Evolutionary conservation across 2,888 invertebrate genomes (phyloP), one percentile per base, ranked within the genome.

Genomic region (Achlya flavicornis): DNA sequence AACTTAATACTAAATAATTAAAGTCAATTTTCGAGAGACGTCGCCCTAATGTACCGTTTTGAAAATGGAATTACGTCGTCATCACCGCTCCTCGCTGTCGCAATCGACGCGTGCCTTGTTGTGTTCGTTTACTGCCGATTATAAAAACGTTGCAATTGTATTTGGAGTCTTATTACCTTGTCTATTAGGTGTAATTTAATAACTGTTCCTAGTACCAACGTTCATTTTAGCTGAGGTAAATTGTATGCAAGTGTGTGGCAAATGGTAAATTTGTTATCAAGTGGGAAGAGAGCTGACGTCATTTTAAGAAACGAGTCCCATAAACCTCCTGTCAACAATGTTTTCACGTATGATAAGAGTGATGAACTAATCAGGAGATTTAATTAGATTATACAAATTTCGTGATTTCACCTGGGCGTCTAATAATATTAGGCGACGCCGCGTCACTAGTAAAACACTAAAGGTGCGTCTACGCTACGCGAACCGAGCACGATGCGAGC

Each of bases 81-180:
- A 70, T 19, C 59, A 41, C 53, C 41, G 41, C 60, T 60, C 60
- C n/a, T 69, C 69, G 76, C 73, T 92, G 90, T 90, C 81, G 91
- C 87, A 92, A 91, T 84, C 73, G 89, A 86, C 91, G 90, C 91
- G 90, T 91, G 91, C 88, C 87, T 80, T 69, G 75, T 68, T 78
- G 72, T 78, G 72, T 78, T 81, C 68, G 70, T 71, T 76, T 72
- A 74, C 72, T 70, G 68, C 43, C 64, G 62, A 69, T 64, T 64
- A 59, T 62, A 61, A 63, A 64, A 59, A 63, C 26, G 32, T 59
- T 43, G 66, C 63, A 53, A 64, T 70, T 75, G 69, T 63, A 86
- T 76, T 77, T 70, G 80, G 66, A 69, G 74, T 84, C 80, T 76
- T 83, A 80, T 46, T 68, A 7, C 0, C 6, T n/a, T 53, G 5